Evolutionary conservation across 2,797 vertebrate genomes (phyloP), one percentile per base, ranked within the genome.

Genomic region (Coregonus suidteri): DNA sequence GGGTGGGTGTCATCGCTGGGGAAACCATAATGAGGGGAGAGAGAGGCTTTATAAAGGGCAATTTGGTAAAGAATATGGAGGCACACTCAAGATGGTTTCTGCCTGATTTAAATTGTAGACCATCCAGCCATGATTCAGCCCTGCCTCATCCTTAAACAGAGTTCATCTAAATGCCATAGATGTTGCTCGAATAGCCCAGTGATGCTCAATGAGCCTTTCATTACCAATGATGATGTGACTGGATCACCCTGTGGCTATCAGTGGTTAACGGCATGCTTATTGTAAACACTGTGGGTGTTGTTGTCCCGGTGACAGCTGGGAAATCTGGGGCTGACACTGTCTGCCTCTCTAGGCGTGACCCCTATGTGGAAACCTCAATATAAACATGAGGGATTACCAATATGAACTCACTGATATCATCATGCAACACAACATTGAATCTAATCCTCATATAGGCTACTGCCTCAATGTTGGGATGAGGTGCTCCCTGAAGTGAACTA

Each of bases 321-420:
- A 76, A 77, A 79, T 85, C 69, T 59, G 35, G 54, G 25, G 82
- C 77, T 65, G 59, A 75, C 47, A 79, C 2, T 53, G 75, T 18
- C 51, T 25, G 47, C 81, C 70, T 75, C 77, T 77, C 74, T 18
- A 77, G 81, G 79, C 83, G 41, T 84, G 84, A 85, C 83, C 74
- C 69, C 77, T 77, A 41, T 77, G 84, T 47, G 73, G 56, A 82
- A 84, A 82, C 79, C 83, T 87, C 82, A 75, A 83, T 90, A 89
- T 85, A 83, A 90, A 84, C 79, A 76, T 1, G 30, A 66, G 72
- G 65, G 53, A 78, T 74, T 75, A 80, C 79, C 84, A 85, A 41
- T 31, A 68, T 82, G 82, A 88, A 84, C 85, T 82, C 81, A 76
- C 78, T 83, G 84, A 88, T 88, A 87, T 87, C 84, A 87, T 87